Evolutionary conservation across 2,888 invertebrate species (phyloP).

Genomic region (Cheiracanthium punctorium): DNA sequence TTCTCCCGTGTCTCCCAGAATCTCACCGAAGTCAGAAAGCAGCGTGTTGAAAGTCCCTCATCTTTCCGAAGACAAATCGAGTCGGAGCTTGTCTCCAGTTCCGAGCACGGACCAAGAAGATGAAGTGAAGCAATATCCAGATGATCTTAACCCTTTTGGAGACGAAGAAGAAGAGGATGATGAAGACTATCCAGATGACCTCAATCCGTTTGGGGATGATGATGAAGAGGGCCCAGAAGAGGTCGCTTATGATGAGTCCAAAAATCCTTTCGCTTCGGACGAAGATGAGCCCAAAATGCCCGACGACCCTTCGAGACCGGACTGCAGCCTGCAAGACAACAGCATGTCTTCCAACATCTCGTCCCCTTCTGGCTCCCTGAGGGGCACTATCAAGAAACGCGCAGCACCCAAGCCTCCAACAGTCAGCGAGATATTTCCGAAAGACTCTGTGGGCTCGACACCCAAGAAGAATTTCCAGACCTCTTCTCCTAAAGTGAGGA

Average conservation of each 20-base stretch:
- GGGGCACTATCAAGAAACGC: slow-evolving; percentile 66
- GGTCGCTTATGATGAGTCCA: slow-evolving; percentile 78
- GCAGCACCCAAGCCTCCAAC: slow-evolving; percentile 69
- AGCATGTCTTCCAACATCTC: not conserved
- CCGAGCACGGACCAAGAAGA: not conserved
- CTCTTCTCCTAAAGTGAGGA: slow-evolving; percentile 75
- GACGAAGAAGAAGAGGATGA: slow-evolving; percentile 50
- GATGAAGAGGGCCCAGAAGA: slow-evolving; percentile 21
- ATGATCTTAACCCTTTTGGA: slow-evolving; percentile 71
- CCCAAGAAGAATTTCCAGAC: slow-evolving; percentile 72
- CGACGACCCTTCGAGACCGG: too few species aligned
- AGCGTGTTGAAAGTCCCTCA: too few species aligned
- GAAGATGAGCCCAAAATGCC: slow-evolving; percentile 77
- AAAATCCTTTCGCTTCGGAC: slow-evolving; percentile 84
- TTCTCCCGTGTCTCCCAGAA: too few species aligned
- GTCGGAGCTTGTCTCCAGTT: too few species aligned
- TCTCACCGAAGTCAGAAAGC: too few species aligned
- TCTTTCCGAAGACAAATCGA: too few species aligned
- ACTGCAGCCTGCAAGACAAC: not conserved
- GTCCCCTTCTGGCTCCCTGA: slow-evolving; percentile 46
- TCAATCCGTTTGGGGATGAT: slow-evolving; percentile 66
- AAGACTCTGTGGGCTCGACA: slow-evolving; percentile 17
- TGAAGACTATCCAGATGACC: slow-evolving; percentile 36
- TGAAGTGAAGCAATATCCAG: slow-evolving; percentile 48
- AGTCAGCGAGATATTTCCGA: slow-evolving; percentile 49